Evolutionary conservation across 2,797 vertebrate genomes (phyloP).

Genomic region (Smutsia temminckii): DNA sequence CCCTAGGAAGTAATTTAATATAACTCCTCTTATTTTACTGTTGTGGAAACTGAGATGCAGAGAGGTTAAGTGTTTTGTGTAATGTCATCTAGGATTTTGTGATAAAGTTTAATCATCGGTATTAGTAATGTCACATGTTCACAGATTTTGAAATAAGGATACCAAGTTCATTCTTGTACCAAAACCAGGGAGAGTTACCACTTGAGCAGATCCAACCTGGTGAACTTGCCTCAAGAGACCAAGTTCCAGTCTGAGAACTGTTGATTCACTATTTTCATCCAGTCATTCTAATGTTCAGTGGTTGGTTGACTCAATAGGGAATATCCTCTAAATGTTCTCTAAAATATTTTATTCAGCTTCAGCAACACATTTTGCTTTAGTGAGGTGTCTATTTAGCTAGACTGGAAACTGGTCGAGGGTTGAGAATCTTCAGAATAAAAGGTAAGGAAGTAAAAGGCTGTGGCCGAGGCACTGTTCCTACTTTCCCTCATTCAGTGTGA

Average conservation of each 20-base stretch:
- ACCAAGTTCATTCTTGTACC: constrained; percentile 30
- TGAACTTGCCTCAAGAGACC: not conserved
- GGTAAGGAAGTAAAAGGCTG: not conserved
- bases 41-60: constrained; percentile 46
- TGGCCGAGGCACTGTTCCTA: not conserved
- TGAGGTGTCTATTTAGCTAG: not conserved
- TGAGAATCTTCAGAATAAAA: not conserved
- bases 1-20: constrained; percentile 38
- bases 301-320: constrained; percentile 9
- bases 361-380: not conserved
- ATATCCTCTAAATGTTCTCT: not conserved
- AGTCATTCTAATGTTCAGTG: not conserved
- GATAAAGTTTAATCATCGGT: constrained; percentile 38
- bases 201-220: not conserved
- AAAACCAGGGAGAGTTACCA: not conserved
- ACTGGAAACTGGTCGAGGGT: not conserved
- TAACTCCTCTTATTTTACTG: constrained; percentile 31
- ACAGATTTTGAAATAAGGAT: constrained; percentile 40
- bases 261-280: not conserved
- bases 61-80: constrained; percentile 17
- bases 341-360: not conserved
- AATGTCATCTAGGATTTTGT: constrained; percentile 43
- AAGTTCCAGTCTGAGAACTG: not conserved
- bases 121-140: not conserved
- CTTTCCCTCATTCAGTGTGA: not conserved